Conservation (phyloP, 2,113 vertebrate genomes). For the Dermatemys mawii region DNA sequence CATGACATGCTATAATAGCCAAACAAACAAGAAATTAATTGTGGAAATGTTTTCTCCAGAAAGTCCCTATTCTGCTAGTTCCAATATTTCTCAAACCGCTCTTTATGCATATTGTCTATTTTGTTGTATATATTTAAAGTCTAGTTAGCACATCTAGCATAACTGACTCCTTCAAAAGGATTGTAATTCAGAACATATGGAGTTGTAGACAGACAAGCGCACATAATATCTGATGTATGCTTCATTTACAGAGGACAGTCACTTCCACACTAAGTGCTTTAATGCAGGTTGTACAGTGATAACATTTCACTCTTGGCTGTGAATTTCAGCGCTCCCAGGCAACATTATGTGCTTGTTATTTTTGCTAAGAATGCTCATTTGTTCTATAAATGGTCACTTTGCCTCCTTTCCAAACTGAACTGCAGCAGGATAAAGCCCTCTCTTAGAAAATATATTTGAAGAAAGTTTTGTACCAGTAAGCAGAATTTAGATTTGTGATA, state of each 20-base stretch:
- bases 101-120: too few species aligned
- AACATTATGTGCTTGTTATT: conserved; percentile 37
- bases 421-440: neutral
- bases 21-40: conserved; percentile 76
- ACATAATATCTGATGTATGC: conserved; percentile 14
- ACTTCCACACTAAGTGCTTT: conserved; percentile 31
- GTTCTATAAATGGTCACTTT: conserved; percentile 37
- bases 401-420: conserved; percentile 19
- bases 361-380: conserved; percentile 26
- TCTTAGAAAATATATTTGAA: neutral
- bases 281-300: neutral
- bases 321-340: conserved; percentile 21
- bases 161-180: conserved; percentile 35
- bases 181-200: too few species aligned
- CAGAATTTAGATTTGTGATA: neutral
- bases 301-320: conserved; percentile 14
- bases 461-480: neutral
- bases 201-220: conserved; percentile 32
- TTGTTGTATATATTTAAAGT: neutral
- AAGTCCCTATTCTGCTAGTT: conserved; percentile 32
- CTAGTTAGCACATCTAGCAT: conserved; percentile 8
- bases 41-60: conserved; percentile 67
- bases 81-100: neutral
- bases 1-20: conserved; percentile 64
- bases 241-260: neutral